These are phyloP conservation scores for Siniperca knerii DNA, from an alignment of 2,113 vertebrate genomes.

Conservation along the genomic window DNA sequence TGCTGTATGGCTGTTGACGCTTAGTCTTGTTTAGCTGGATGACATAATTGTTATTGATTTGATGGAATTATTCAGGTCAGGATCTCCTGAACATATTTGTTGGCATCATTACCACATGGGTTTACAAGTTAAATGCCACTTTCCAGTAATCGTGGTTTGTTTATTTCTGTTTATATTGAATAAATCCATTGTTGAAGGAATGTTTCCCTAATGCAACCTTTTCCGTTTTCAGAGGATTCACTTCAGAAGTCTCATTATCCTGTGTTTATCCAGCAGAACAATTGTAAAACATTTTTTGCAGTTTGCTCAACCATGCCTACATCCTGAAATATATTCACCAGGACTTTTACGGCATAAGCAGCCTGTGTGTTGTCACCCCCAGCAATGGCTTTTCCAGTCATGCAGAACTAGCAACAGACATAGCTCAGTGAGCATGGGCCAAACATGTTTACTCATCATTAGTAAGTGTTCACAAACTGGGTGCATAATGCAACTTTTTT, in stretches of 20 bases:
- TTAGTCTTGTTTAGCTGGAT: neutral
- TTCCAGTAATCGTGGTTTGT: neutral
- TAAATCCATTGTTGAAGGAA: neutral
- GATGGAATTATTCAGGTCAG: neutral
- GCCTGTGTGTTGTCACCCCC: conserved; percentile 42
- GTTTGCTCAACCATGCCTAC: conserved; percentile 24
- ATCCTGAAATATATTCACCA: conserved; percentile 51
- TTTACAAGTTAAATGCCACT: neutral
- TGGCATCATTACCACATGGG: neutral
- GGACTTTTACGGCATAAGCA: conserved; percentile 31
- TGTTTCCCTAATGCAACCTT: neutral
- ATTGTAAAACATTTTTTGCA: conserved; percentile 14
- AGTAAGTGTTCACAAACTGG: conserved; percentile 46
- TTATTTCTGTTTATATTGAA: neutral
- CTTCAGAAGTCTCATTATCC: conserved; percentile 1
- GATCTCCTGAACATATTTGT: neutral
- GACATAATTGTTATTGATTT: neutral
- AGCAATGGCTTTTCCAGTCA: conserved; percentile 58
- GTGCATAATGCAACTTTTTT: conserved; percentile 10
- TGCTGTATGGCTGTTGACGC: no score
- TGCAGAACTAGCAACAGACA: conserved; percentile 69
- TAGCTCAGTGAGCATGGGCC: conserved; percentile 64
- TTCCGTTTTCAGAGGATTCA: neutral
- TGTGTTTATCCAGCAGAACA: neutral
- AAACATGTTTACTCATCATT: conserved; percentile 74